A percentile compares a stretch with the other conserved stretches of the same genome.
Conservation (phyloP, 2,113 vertebrate genomes). For the Tichodroma muraria region DNA sequence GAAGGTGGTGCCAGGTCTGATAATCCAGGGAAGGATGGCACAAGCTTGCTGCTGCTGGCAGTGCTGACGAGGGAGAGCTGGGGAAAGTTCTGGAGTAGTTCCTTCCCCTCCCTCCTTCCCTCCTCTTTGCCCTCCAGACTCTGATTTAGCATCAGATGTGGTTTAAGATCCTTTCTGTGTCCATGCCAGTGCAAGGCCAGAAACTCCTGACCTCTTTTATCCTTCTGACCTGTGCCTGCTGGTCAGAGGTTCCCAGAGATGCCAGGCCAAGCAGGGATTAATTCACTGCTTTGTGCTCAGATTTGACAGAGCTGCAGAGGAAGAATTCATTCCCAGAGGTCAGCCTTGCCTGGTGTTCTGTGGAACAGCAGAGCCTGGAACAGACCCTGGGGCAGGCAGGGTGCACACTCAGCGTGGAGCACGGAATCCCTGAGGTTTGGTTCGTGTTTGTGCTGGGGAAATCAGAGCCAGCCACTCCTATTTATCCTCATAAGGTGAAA, state of each 20-base stretch:
- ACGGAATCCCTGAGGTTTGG: rapidly evolving
- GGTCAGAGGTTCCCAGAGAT: not conserved
- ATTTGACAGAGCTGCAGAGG: not conserved
- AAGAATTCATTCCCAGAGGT: not conserved
- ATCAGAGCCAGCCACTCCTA: not conserved
- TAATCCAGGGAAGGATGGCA: not conserved
- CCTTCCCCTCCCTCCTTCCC: not conserved
- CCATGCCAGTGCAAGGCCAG: not conserved
- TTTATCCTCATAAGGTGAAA: not conserved
- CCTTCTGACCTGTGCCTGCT: not conserved
- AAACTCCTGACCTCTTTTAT: rapidly evolving
- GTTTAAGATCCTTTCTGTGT: not conserved
- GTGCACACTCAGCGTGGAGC: not conserved
- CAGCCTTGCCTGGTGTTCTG: not conserved
- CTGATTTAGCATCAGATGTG: not conserved
- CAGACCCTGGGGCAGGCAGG: not conserved
- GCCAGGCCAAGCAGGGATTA: not conserved
- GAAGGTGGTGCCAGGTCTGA: not conserved
- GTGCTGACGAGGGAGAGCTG: not conserved
- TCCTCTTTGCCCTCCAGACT: not conserved
- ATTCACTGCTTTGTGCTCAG: not conserved
- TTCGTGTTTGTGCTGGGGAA: not conserved
- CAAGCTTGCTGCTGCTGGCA: too few species aligned
- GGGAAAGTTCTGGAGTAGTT: not conserved
- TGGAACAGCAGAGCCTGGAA: not conserved